These are phyloP conservation scores for Ladona fulva DNA, from an alignment of 1,140 invertebrate species.

Conservation along the genomic window DNA sequence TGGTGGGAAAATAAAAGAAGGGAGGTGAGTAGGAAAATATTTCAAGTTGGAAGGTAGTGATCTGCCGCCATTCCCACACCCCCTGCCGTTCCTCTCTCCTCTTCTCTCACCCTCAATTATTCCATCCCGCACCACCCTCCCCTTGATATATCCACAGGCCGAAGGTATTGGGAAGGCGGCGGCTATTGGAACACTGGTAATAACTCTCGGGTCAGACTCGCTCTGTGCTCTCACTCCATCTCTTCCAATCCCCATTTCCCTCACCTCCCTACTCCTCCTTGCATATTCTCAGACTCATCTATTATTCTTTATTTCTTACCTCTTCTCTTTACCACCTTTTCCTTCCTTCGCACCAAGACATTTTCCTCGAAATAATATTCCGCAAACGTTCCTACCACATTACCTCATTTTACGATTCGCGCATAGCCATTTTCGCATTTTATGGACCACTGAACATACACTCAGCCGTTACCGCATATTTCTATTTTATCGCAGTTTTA, in stretches of 20 bases:
- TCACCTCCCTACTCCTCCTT: no score
- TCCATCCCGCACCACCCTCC: background rate
- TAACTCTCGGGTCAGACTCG: background rate
- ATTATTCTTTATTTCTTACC: no score
- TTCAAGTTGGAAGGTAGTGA: background rate
- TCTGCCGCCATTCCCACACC: background rate
- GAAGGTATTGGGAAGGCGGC: slow-evolving; percentile 1
- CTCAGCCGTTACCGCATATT: no score
- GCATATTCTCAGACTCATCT: no score
- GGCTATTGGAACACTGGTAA: background rate
- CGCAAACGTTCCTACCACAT: no score
- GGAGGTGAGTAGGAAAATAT: background rate
- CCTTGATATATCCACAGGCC: background rate
- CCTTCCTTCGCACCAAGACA: background rate
- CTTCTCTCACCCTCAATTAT: background rate
- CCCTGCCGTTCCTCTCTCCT: background rate
- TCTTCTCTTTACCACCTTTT: background rate
- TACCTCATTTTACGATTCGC: no score
- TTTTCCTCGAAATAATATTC: no score
- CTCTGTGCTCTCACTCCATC: background rate
- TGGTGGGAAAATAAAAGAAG: background rate
- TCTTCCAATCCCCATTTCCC: no score
- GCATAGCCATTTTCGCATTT: no score
- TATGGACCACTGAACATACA: no score
- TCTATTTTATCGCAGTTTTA: no score